phyloP scores from a whole-genome alignment of 53 echinoderm and acorn worm species.

The Hippasteria phrygiana region DNA sequence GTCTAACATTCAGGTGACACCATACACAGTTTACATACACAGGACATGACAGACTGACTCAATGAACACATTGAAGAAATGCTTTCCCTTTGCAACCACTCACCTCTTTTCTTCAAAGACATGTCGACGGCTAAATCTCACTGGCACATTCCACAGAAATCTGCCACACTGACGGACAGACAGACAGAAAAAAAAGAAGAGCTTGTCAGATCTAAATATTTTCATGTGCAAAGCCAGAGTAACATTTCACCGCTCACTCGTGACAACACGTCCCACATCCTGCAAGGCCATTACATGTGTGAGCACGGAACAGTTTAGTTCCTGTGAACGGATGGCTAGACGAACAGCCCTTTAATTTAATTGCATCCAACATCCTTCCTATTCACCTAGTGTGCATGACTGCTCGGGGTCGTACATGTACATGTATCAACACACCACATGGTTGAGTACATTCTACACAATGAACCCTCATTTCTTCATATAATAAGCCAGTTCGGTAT shows the following conservation, averaged over 20 bases:
- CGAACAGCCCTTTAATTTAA: neutral
- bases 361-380: neutral
- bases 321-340: neutral
- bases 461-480: neutral
- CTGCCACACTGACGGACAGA: neutral
- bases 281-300: neutral
- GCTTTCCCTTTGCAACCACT: neutral
- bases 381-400: too few species aligned
- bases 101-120: slow-evolving; percentile 39
- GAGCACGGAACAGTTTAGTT: too few species aligned
- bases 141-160: slow-evolving; percentile 12
- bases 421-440: too few species aligned
- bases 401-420: too few species aligned
- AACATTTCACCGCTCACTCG: neutral
- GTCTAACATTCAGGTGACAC: neutral
- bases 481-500: neutral
- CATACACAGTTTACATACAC: neutral
- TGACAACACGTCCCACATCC: neutral
- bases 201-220: neutral
- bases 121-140: slow-evolving; percentile 7
- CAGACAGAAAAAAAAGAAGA: neutral
- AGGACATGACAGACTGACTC: neutral
- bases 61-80: neutral
- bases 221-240: neutral
- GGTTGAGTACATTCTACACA: neutral